Conservation (phyloP, 1,140 invertebrate species). For the Diuraphis noxia region DNA sequence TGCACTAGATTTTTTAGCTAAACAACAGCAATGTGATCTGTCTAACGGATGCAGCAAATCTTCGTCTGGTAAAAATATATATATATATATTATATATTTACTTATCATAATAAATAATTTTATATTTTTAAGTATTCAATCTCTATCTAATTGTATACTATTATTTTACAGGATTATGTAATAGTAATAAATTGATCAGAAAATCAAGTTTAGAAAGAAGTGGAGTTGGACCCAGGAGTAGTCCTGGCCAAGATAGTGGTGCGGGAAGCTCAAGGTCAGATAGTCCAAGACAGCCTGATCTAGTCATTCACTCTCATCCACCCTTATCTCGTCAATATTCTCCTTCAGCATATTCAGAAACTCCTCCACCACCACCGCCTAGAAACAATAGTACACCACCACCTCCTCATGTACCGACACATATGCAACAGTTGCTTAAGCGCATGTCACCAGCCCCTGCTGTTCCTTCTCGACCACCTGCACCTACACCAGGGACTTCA, state of each 20-base stretch:
- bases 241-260: conserved; percentile 83
- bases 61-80: conserved; percentile 55
- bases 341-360: conserved; percentile 65
- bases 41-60: conserved; percentile 58
- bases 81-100: not conserved
- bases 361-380: conserved; percentile 61
- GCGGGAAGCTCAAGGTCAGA: conserved; percentile 86
- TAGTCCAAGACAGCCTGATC: conserved; percentile 71
- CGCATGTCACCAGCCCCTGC: conserved; percentile 79
- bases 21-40: conserved; percentile 67
- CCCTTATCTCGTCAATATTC: conserved; percentile 69
- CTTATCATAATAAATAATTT: not conserved
- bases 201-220: conserved; percentile 86
- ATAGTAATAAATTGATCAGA: conserved; percentile 76
- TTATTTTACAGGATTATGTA: conserved; percentile 60
- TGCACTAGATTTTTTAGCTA: conserved; percentile 71
- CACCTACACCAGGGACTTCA: conserved; percentile 62
- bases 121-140: not conserved
- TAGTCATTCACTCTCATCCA: conserved; percentile 61
- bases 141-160: not conserved
- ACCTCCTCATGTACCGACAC: conserved; percentile 66
- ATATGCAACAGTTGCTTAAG: conserved; percentile 81
- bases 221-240: conserved; percentile 73
- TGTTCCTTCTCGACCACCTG: conserved; percentile 66
- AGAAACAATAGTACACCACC: conserved; percentile 68